A percentile compares a stretch with the other conserved stretches of the same genome.
Conservation (phyloP, 2,797 vertebrate species). For the Pseudomugil tenellus region DNA sequence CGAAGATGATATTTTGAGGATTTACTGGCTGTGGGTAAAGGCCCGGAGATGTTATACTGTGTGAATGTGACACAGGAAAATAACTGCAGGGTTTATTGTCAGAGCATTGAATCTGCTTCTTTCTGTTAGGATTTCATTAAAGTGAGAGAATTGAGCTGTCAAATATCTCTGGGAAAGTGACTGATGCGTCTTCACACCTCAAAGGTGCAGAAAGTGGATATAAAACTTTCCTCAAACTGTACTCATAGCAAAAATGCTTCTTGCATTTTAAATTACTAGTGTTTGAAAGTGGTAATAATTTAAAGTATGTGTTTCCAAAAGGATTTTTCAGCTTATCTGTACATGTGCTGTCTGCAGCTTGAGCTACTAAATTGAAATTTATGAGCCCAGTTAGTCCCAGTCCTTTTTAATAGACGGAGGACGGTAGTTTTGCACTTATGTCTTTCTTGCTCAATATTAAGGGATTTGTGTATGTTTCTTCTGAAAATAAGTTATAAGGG, state of each 20-base stretch:
- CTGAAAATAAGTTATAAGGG: constrained; percentile 25
- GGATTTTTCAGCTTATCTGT: constrained; percentile 66
- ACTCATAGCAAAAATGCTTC: constrained; percentile 47
- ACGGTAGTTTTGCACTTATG: constrained; percentile 48
- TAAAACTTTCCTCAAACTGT: constrained; percentile 47
- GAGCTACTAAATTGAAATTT: constrained; percentile 69
- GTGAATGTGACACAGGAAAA: constrained; percentile 47
- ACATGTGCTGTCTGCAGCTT: constrained; percentile 47
- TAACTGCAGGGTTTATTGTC: constrained; percentile 63
- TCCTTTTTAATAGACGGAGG: constrained; percentile 34
- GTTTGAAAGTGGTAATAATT: constrained; percentile 70
- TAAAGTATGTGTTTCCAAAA: constrained; percentile 46
- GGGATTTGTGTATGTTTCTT: constrained; percentile 17
- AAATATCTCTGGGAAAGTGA: constrained; percentile 60
- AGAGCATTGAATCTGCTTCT: constrained; percentile 66
- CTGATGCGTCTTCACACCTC: constrained; percentile 61
- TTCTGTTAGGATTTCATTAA: constrained; percentile 73
- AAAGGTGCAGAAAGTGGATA: constrained; percentile 51
- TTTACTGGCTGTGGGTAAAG: constrained; percentile 52
- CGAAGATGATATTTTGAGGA: constrained; percentile 65
- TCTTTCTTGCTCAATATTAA: constrained; percentile 50
- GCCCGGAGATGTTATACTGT: constrained; percentile 32
- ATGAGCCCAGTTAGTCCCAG: constrained; percentile 43
- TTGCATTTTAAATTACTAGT: constrained; percentile 54
- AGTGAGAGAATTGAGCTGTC: constrained; percentile 70